phyloP scores from a whole-genome alignment of 2,113 vertebrate species.

The cat (Felis catus) region DNA sequence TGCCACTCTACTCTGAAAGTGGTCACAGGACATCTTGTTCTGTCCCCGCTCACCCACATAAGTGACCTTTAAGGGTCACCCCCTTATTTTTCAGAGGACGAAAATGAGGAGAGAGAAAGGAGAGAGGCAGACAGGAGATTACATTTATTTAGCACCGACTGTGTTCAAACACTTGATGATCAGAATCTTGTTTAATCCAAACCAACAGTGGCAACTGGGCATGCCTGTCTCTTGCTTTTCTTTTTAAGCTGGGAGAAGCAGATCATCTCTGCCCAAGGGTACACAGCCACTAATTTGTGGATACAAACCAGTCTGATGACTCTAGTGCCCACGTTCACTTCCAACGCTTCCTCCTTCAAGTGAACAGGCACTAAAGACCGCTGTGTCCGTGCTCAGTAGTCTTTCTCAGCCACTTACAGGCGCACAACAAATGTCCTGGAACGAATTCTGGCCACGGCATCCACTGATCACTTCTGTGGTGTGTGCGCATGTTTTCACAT shows the following conservation, averaged over 20 bases:
- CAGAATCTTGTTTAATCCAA: background rate
- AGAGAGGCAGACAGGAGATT: background rate
- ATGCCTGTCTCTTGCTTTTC: background rate
- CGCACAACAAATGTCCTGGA: no score
- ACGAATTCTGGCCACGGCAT: no score
- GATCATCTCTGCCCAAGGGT: no score
- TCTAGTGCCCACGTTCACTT: background rate
- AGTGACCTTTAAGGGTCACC: background rate
- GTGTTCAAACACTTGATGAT: background rate
- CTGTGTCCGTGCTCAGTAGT: no score
- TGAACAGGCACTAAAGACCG: background rate
- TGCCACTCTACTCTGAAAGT: background rate
- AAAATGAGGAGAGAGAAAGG: background rate
- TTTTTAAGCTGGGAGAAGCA: background rate
- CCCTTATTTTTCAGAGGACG: background rate
- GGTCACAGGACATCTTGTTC: background rate
- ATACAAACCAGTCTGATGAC: background rate
- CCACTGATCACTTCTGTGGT: background rate
- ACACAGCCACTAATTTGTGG: background rate
- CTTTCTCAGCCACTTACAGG: background rate
- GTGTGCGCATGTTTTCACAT: background rate
- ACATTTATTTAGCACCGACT: background rate
- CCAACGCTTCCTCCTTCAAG: rapidly evolving
- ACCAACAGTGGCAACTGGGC: background rate
- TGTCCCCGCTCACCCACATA: background rate